Evolutionary conservation across 2,113 vertebrate species (phyloP).

Genomic region (Lepidothrix coronata): DNA sequence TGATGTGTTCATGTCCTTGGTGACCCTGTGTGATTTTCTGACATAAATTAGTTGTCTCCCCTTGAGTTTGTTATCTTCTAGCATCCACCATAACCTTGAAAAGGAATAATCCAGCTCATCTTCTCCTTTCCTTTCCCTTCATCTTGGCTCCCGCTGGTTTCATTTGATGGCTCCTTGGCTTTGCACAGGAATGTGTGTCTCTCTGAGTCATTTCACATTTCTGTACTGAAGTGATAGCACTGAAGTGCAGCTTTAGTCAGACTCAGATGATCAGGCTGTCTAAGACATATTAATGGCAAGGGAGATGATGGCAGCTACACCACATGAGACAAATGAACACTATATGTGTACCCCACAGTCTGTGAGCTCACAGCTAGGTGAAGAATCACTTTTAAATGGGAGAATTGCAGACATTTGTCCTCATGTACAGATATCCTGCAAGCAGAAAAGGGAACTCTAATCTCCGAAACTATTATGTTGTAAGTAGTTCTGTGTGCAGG

Average conservation of each 20-base stretch:
- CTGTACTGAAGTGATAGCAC: background rate
- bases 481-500: background rate
- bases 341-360: background rate
- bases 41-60: background rate
- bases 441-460: background rate
- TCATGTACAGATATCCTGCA: background rate
- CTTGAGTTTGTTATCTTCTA: background rate
- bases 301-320: background rate
- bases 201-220: background rate
- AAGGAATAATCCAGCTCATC: background rate
- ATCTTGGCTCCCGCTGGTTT: background rate
- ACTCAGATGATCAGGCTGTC: background rate
- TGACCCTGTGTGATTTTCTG: background rate
- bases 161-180: background rate
- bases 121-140: background rate
- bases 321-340: background rate
- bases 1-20: background rate
- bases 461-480: background rate
- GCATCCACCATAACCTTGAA: background rate
- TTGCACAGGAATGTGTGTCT: background rate
- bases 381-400: background rate
- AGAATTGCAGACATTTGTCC: background rate
- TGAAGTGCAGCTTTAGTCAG: background rate
- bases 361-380: background rate
- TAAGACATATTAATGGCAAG: background rate